Evolutionary conservation across 2,113 vertebrate genomes (phyloP), one percentile per base, ranked within the genome.

Genomic region (Sprattus sprattus): DNA sequence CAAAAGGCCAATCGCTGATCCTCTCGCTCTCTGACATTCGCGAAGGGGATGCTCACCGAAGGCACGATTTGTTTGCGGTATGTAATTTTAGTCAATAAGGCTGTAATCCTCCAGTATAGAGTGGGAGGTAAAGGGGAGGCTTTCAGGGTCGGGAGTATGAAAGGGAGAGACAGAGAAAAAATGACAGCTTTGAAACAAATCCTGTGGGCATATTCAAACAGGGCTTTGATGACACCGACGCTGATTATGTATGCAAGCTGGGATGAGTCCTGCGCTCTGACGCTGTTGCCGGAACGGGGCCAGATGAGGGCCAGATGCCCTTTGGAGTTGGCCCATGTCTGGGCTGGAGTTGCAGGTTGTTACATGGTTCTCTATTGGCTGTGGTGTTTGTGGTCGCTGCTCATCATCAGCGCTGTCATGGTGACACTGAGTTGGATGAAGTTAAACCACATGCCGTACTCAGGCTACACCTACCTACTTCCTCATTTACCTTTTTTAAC

Each of bases 171-270:
- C 20, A 67, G 1, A 28, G 25, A 92, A 88, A 87, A 92, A 92
- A 92, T 52, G 82, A 75, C 89, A 91, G 92, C 83, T 91, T 88
- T 83, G 88, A 91, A 71, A 93, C 91, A 90, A 93, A 92, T 92
- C 91, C 89, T 85, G 28, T 81, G 88, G 39, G 83, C 86, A 88
- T 88, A 90, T 91, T 91, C 80, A 92, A 92, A 91, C 81, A 20
- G 50, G 81, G 86, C 92, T 90, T 93, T 87, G 92, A 91, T 84
- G 89, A 86, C 82, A 86, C 87, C 32, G 39, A 39, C 39, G 84
- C 87, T 85, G 85, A 88, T 92, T 85, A 88, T 90, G 86, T 28
- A 85, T 83, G 67, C 47, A 82, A 44, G 57, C 81, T 60, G 83
- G 87, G 28, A 85, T 88, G 85, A 87, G n/a, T 39, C 25, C 25